Percentiles rank a stretch among this genome's conserved stretches.
phyloP scores from a whole-genome alignment of 2,888 invertebrate species.

The Acholoe squamosa region DNA sequence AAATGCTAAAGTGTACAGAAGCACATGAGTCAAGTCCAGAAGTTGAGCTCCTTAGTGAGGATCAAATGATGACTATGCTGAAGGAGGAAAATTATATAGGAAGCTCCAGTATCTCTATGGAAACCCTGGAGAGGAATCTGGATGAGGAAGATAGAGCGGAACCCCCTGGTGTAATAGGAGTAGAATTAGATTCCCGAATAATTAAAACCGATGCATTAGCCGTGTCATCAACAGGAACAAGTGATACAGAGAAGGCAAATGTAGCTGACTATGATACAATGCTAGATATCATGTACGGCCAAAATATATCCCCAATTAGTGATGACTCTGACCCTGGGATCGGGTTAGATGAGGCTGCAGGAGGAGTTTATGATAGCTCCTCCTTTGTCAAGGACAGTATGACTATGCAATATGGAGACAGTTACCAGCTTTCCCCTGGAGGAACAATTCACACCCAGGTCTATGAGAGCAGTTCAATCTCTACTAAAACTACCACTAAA shows the following conservation, averaged over 20 bases:
- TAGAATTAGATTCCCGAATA: not conserved
- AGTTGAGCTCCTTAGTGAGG: constrained; percentile 35
- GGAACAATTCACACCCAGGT: not conserved
- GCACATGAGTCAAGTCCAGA: not conserved
- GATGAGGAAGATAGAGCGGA: not conserved
- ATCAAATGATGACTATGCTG: constrained; percentile 47
- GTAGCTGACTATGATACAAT: constrained; percentile 45
- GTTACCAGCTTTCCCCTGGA: not conserved
- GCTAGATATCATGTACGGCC: constrained; percentile 38
- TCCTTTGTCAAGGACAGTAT: not conserved
- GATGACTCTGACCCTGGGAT: constrained; percentile 33
- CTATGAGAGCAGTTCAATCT: not conserved
- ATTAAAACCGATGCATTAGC: too few relatives aligned
- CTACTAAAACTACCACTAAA: not conserved
- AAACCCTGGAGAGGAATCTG: constrained; percentile 37
- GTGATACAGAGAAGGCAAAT: constrained; percentile 36
- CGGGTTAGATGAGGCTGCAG: not conserved
- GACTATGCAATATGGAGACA: not conserved
- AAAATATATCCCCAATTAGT: constrained; percentile 37
- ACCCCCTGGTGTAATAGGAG: not conserved
- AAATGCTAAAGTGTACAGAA: not conserved
- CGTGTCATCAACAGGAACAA: not conserved
- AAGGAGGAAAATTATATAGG: constrained; percentile 42
- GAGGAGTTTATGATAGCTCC: not conserved
- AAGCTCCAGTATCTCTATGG: constrained; percentile 37